These are phyloP conservation scores for Apodemus sylvaticus DNA, from an alignment of 2,113 vertebrate species.

Conservation along the genomic window DNA sequence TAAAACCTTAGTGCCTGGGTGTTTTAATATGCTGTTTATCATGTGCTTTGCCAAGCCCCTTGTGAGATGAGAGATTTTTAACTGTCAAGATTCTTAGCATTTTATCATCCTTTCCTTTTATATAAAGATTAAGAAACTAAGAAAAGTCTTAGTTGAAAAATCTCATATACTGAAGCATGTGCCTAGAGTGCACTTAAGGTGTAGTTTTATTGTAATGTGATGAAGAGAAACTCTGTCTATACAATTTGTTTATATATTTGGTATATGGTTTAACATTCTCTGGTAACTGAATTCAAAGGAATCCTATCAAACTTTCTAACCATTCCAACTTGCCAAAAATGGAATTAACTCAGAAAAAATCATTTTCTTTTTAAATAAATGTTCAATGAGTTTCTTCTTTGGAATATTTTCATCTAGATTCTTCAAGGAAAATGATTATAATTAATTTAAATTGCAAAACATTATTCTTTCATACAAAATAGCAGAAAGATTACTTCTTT, in stretches of 20 bases:
- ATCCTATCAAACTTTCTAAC: neutral
- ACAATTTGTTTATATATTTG: neutral
- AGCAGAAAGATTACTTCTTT: neutral
- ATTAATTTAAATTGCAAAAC: neutral
- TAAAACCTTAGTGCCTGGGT: neutral
- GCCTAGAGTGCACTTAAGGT: neutral
- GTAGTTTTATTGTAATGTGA: neutral
- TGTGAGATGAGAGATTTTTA: neutral
- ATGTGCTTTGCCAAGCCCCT: neutral
- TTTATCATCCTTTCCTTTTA: neutral
- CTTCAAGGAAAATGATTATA: neutral
- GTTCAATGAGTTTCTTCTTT: neutral
- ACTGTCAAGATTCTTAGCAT: neutral
- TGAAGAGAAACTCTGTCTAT: neutral
- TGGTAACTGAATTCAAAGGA: neutral
- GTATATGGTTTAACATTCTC: neutral
- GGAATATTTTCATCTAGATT: neutral
- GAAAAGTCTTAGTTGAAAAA: neutral
- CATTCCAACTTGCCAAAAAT: neutral
- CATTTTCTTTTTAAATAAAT: neutral
- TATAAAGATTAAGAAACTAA: neutral
- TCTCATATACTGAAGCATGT: neutral
- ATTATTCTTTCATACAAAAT: neutral
- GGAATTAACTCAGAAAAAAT: neutral
- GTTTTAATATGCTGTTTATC: neutral